phyloP scores from a whole-genome alignment of 1,140 invertebrate species.

The Ditylenchus dipsaci region DNA sequence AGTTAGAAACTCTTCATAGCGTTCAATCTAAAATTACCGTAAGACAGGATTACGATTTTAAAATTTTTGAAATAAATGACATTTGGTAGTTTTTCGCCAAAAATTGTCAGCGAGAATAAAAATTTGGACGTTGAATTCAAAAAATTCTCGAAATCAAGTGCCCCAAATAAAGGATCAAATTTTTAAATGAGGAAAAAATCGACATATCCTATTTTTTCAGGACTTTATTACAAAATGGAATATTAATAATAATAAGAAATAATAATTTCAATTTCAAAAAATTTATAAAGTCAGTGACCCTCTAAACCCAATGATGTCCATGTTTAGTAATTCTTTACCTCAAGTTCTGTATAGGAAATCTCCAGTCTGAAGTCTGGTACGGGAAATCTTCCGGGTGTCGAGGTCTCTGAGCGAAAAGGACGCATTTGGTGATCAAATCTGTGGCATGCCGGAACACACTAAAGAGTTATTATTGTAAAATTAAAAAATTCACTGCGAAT shows the following conservation, averaged over 20 bases:
- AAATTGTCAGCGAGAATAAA: too few species aligned
- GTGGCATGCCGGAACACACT: not conserved
- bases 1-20: constrained; percentile 7
- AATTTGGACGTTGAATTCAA: too few species aligned
- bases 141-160: too few species aligned
- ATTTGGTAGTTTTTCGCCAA: too few species aligned
- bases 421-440: constrained; percentile 1
- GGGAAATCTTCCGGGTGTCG: not conserved
- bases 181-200: too few species aligned
- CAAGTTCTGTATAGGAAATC: not conserved
- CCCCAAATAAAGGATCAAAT: too few species aligned
- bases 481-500: too few species aligned
- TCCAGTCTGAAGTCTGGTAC: not conserved
- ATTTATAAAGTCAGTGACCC: too few species aligned
- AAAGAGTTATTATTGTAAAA: too few species aligned
- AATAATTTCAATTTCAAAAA: not conserved
- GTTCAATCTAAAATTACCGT: not conserved
- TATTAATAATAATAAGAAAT: not conserved
- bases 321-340: not conserved
- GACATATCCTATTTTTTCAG: too few species aligned
- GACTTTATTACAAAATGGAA: not conserved
- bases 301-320: not conserved
- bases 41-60: too few species aligned
- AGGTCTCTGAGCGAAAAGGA: not conserved
- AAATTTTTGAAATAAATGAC: too few species aligned